A percentile compares a stretch with the other conserved stretches of the same genome.
These are phyloP conservation scores for Lampris incognitus DNA, from an alignment of 2,113 vertebrate genomes.

Conservation along the genomic window DNA sequence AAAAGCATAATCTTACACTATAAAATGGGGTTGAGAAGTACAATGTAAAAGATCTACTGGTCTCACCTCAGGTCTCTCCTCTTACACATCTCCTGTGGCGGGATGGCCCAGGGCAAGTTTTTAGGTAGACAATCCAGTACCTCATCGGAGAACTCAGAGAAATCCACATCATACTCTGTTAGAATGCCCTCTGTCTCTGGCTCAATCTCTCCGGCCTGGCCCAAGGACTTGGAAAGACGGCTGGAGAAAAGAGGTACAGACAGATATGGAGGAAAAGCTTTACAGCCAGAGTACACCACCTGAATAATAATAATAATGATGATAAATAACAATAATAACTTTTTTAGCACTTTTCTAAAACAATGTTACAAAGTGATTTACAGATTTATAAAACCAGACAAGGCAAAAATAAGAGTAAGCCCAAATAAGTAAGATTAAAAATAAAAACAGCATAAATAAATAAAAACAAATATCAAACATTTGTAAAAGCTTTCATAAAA, in stretches of 20 bases:
- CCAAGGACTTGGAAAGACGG: conserved; percentile 90
- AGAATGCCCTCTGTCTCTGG: conserved; percentile 97
- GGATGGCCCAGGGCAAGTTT: conserved; percentile 89
- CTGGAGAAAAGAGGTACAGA: conserved; percentile 68
- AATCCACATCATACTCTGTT: conserved; percentile 92
- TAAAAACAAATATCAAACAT: too few species aligned
- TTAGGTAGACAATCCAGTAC: conserved; percentile 91
- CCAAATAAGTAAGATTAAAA: too few species aligned
- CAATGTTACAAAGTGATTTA: too few species aligned
- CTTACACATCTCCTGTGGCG: conserved; percentile 83
- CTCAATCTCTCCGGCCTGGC: conserved; percentile 95
- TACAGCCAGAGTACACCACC: neutral
- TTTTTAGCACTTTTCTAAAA: too few species aligned
- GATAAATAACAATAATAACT: too few species aligned
- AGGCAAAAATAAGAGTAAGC: too few species aligned
- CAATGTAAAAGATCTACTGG: neutral
- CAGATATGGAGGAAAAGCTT: neutral
- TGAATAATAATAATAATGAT: neutral
- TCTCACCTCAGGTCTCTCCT: conserved; percentile 93
- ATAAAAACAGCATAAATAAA: too few species aligned
- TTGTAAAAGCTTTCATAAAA: too few species aligned
- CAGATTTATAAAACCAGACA: too few species aligned
- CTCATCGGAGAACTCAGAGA: conserved; percentile 89
- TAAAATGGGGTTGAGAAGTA: neutral
- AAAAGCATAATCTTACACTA: neutral